A percentile compares a stretch with the other conserved stretches of the same genome.
phyloP scores from a whole-genome alignment of 2,888 invertebrate species.

The Caenorhabditis sp. region DNA sequence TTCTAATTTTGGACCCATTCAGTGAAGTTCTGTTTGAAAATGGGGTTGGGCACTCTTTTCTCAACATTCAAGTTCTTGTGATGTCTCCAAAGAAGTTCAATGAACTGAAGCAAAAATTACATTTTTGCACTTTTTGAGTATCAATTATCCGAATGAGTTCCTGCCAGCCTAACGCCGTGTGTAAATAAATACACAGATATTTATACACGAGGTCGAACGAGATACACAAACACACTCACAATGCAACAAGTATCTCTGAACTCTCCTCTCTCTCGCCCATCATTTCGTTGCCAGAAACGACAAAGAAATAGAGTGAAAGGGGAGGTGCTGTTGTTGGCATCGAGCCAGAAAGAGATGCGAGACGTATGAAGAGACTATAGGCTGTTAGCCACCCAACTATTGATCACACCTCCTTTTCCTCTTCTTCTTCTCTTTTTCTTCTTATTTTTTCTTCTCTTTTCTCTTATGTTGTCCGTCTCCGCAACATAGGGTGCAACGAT shows the following conservation, averaged over 20 bases:
- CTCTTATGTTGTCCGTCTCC: neutral
- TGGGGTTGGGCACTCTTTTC: no score
- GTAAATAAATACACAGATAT: no score
- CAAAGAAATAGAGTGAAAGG: slow-evolving; percentile 18
- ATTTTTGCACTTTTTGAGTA: neutral
- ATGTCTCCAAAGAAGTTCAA: no score
- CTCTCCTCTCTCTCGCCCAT: neutral
- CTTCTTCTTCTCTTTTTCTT: slow-evolving; percentile 4
- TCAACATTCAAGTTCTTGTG: no score
- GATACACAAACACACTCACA: neutral
- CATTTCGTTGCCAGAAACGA: neutral
- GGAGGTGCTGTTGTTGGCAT: slow-evolving; percentile 11
- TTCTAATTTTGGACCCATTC: no score
- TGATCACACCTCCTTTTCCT: slow-evolving; percentile 33
- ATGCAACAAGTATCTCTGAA: neutral
- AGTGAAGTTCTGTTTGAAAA: no score
- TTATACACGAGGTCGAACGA: neutral
- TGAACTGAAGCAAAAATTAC: neutral
- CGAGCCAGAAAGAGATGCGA: slow-evolving; percentile 17
- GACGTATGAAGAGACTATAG: slow-evolving; percentile 14
- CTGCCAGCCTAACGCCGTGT: neutral
- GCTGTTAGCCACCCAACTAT: slow-evolving; percentile 14
- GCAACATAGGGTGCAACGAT: slow-evolving; percentile 5
- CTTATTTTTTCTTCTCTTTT: slow-evolving; percentile 3
- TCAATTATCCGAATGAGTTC: neutral